phyloP scores from a whole-genome alignment of 2,113 vertebrate species.

The Chlamydotis undulata region DNA sequence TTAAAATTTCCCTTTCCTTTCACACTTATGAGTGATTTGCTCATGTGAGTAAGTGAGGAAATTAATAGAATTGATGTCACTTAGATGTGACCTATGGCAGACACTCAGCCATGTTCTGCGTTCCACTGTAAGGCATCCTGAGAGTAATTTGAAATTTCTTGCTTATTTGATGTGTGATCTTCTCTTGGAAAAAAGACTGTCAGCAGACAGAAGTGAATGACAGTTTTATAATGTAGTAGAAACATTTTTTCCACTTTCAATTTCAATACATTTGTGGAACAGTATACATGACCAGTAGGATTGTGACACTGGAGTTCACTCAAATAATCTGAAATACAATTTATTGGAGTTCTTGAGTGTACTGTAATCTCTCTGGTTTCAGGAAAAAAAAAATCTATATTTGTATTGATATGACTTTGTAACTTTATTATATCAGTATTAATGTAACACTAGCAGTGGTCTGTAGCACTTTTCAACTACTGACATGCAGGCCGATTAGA shows the following conservation, averaged over 20 bases:
- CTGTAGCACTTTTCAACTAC: not conserved
- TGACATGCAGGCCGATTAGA: not conserved
- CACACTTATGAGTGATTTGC: not conserved
- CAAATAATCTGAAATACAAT: not conserved
- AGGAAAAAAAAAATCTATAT: conserved; percentile 4
- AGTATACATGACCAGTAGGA: not conserved
- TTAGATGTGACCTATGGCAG: not conserved
- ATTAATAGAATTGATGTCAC: not conserved
- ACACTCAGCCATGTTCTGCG: not conserved
- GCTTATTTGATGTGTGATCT: not conserved
- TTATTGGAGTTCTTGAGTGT: not conserved
- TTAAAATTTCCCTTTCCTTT: not conserved
- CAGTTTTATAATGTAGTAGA: not conserved
- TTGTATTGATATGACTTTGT: conserved; percentile 26
- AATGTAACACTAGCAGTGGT: not conserved
- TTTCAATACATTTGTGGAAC: not conserved
- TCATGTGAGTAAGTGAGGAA: not conserved
- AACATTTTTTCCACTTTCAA: not conserved
- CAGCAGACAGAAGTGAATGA: not conserved
- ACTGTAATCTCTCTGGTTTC: not conserved
- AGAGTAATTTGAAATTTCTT: not conserved
- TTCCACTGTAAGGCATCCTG: not conserved
- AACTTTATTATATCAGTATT: conserved; percentile 12
- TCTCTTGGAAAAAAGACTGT: not conserved
- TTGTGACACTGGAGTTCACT: not conserved